Conservation (phyloP, 2,888 invertebrate species). For the Blastobasis adustella region DNA sequence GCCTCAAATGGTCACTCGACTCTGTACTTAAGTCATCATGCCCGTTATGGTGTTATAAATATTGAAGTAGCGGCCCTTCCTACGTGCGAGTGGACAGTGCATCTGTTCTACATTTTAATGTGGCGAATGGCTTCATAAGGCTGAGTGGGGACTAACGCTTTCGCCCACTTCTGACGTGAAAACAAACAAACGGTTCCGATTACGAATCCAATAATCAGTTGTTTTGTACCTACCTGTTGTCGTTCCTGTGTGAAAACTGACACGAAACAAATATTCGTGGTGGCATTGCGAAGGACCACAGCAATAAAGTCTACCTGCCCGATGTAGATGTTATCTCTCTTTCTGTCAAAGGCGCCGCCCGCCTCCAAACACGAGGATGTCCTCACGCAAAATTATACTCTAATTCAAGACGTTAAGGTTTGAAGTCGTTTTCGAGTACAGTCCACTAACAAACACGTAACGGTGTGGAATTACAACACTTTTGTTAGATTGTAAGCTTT, state of each 20-base stretch:
- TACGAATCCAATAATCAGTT: no score
- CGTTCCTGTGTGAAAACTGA: conserved; percentile 43
- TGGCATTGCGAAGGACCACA: conserved; percentile 26
- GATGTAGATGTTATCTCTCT: conserved; percentile 65
- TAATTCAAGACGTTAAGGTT: conserved; percentile 19
- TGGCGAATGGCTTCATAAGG: no score
- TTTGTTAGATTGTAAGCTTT: conserved; percentile 66
- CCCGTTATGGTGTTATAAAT: no score
- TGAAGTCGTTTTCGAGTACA: conserved; percentile 7
- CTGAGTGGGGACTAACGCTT: no score
- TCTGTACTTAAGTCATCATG: no score
- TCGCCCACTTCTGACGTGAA: no score
- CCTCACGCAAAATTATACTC: conserved; percentile 21
- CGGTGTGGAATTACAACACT: conserved; percentile 68
- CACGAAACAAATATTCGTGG: conserved; percentile 31
- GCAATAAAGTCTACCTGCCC: conserved; percentile 68
- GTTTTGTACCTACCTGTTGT: no score
- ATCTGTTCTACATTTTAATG: no score
- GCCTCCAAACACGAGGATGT: conserved; percentile 23
- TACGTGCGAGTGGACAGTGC: no score
- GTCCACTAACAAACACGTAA: conserved; percentile 47
- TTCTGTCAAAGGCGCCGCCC: conserved; percentile 70
- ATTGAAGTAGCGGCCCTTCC: no score
- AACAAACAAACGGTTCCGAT: no score
- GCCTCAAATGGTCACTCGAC: no score